Evolutionary conservation across 2,888 invertebrate species (phyloP).

Genomic region (Latrodectus hesperus): DNA sequence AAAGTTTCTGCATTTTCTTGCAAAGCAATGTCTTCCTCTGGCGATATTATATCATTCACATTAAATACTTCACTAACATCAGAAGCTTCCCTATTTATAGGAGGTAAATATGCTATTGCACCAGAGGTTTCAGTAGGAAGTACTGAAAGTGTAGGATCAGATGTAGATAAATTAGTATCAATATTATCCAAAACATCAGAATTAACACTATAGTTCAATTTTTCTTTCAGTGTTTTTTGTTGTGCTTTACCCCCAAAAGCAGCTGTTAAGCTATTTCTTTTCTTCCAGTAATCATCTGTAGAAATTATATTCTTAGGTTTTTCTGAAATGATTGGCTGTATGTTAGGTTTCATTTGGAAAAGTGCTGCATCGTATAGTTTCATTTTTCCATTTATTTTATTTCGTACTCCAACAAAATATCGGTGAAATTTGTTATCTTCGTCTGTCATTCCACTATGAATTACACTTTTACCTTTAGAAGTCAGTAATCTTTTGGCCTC

Average conservation of each 20-base stretch:
- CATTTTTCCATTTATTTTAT: conserved; percentile 37
- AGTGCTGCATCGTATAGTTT: conserved; percentile 29
- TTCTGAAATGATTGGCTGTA: not conserved
- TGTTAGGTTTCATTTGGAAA: conserved; percentile 29
- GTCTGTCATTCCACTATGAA: not conserved
- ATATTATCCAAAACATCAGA: not conserved
- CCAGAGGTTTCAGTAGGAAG: not conserved
- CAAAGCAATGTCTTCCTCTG: conserved; percentile 3
- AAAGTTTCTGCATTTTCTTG: not conserved
- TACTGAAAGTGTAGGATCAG: not conserved
- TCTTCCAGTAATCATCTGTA: conserved; percentile 12
- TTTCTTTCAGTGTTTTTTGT: conserved; percentile 8
- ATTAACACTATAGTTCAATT: not conserved
- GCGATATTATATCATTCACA: conserved; percentile 25
- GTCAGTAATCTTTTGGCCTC: not conserved
- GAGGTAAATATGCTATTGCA: conserved; percentile 24
- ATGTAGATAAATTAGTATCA: not conserved
- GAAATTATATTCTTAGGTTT: not conserved
- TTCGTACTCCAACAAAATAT: conserved; percentile 35
- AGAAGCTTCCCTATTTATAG: conserved; percentile 10
- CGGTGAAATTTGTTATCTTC: not conserved
- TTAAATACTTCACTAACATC: conserved; percentile 15
- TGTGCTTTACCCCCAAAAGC: conserved; percentile 30
- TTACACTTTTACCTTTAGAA: conserved; percentile 9
- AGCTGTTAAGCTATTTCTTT: not conserved